Evolutionary conservation across 2,113 vertebrate species (phyloP).

Genomic region (Sigmodon hispidus): DNA sequence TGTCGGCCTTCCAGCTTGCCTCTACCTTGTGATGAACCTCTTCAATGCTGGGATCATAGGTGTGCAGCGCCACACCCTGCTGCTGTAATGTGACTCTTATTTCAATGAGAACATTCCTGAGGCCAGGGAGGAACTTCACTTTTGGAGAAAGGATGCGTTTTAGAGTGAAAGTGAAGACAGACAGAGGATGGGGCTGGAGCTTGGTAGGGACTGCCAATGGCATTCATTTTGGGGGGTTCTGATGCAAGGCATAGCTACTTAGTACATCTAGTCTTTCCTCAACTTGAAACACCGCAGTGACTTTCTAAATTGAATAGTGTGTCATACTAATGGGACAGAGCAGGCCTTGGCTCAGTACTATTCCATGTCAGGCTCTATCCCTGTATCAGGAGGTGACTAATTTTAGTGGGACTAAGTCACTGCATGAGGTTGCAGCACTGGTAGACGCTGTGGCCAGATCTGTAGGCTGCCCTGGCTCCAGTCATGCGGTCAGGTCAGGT

Average conservation of each 20-base stretch:
- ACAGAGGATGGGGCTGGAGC: not conserved
- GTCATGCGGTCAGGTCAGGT: not conserved
- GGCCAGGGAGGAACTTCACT: not conserved
- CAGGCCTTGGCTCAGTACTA: not conserved
- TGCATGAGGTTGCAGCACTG: not conserved
- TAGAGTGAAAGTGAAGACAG: not conserved
- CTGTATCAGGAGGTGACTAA: not conserved
- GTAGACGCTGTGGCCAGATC: no score
- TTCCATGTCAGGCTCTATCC: no score
- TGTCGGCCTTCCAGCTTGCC: not conserved
- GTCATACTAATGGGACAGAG: not conserved
- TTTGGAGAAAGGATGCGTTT: not conserved
- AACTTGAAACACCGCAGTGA: not conserved
- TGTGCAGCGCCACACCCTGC: not conserved
- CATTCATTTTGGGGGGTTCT: not conserved
- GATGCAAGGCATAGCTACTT: not conserved
- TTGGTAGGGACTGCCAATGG: no score
- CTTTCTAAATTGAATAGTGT: not conserved
- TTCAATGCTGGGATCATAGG: not conserved
- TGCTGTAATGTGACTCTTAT: not conserved
- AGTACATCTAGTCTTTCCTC: not conserved
- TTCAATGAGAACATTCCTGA: not conserved
- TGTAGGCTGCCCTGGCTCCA: not conserved
- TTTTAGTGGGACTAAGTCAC: not conserved
- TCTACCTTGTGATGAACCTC: not conserved